phyloP scores from a whole-genome alignment of 2,888 invertebrate species.

The Leptinotarsa haldemani region DNA sequence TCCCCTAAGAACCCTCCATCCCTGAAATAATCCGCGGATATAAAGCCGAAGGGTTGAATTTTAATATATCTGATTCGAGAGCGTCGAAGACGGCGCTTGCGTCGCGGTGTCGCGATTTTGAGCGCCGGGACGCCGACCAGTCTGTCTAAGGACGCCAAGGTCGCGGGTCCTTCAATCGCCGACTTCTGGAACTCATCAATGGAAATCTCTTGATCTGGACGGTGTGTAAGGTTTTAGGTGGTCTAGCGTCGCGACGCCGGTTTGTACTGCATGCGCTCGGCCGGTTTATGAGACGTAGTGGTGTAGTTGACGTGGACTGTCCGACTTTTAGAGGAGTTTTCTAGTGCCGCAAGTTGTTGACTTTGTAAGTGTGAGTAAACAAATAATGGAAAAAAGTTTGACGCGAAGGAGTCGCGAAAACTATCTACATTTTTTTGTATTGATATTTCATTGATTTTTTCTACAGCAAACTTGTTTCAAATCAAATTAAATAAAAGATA shows the following conservation, averaged over 20 bases:
- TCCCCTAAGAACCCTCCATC: conserved; percentile 20
- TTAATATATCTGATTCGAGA: conserved; percentile 33
- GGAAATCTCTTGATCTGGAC: conserved; percentile 12
- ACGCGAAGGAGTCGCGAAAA: no score
- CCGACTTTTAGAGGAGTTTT: background rate
- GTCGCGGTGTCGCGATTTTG: conserved; percentile 55
- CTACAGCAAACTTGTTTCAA: no score
- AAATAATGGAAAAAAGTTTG: no score
- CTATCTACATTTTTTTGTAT: no score
- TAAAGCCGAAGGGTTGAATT: conserved; percentile 36
- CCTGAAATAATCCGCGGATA: conserved; percentile 29
- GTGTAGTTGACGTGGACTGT: background rate
- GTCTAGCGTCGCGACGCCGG: conserved; percentile 1
- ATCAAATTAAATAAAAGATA: no score
- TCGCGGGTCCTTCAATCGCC: conserved; percentile 49
- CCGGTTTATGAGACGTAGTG: background rate
- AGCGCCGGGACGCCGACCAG: conserved; percentile 63
- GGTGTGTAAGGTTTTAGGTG: background rate
- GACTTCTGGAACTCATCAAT: conserved; percentile 29
- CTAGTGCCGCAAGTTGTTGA: background rate
- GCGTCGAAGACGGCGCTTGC: conserved; percentile 58
- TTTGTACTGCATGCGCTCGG: background rate
- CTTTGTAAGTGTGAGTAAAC: background rate
- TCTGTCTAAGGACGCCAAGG: conserved; percentile 64
- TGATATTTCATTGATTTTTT: no score